phyloP scores from a whole-genome alignment of 2,797 vertebrate genomes.

The Propithecus perrieri region DNA sequence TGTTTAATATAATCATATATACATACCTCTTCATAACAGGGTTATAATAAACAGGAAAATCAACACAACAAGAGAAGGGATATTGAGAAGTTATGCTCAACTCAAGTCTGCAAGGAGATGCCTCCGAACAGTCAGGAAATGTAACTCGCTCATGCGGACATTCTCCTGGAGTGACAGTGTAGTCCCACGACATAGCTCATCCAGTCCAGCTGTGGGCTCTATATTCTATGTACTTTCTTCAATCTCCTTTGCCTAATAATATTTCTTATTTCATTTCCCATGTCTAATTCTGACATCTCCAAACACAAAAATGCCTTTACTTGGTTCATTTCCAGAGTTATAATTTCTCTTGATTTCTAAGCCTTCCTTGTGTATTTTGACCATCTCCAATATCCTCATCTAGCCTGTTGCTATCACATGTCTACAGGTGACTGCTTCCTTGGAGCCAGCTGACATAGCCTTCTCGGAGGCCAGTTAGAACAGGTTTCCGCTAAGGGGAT shows the following conservation, averaged over 20 bases:
- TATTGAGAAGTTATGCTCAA: background rate
- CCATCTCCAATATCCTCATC: background rate
- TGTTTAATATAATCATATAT: background rate
- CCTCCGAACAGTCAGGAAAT: background rate
- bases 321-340: background rate
- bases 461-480: background rate
- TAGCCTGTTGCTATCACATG: background rate
- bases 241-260: background rate
- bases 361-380: background rate
- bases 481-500: background rate
- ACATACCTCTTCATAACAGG: background rate
- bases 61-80: background rate
- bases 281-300: background rate
- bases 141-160: background rate
- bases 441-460: background rate
- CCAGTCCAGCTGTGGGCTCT: background rate
- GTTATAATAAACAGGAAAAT: constrained; percentile 8
- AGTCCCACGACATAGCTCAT: background rate
- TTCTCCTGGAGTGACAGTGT: background rate
- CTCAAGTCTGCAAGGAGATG: background rate
- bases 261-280: background rate
- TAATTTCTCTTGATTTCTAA: background rate
- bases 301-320: background rate
- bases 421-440: background rate
- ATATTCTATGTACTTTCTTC: background rate